phyloP scores from a whole-genome alignment of 92 coral and sea anemone species.

The Umimayanthus kanabou region DNA sequence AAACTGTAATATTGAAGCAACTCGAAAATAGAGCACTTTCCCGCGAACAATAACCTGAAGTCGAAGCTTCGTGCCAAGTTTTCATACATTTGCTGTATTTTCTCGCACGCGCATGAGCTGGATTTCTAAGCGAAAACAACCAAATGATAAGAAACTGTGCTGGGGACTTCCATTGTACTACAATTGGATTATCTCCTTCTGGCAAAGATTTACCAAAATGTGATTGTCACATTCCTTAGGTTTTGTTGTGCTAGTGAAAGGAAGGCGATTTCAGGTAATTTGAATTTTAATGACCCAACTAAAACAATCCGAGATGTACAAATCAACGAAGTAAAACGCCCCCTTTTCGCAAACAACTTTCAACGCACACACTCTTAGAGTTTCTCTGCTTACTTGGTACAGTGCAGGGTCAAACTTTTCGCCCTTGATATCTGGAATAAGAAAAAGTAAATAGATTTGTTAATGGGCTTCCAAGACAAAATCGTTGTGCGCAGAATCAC shows the following conservation, averaged over 20 bases:
- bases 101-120: neutral
- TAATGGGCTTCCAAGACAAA: no score
- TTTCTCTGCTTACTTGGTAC: constrained; percentile 12
- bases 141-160: no score
- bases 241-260: neutral
- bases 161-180: neutral
- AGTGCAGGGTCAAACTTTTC: constrained; percentile 6
- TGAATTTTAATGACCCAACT: neutral
- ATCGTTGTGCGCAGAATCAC: no score
- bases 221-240: neutral
- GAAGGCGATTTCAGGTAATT: neutral
- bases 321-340: neutral
- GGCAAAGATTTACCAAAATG: neutral
- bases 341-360: neutral
- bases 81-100: no score
- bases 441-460: neutral
- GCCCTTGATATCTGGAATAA: constrained; percentile 8
- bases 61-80: no score
- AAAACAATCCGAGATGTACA: neutral
- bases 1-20: no score
- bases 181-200: neutral
- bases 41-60: no score
- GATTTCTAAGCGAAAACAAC: no score
- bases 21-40: no score
- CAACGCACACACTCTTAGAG: neutral